Percentiles rank a stretch among this genome's conserved stretches.
These are phyloP conservation scores for Creontiades dilutus DNA, from an alignment of 2,888 invertebrate species.

Conservation along the genomic window DNA sequence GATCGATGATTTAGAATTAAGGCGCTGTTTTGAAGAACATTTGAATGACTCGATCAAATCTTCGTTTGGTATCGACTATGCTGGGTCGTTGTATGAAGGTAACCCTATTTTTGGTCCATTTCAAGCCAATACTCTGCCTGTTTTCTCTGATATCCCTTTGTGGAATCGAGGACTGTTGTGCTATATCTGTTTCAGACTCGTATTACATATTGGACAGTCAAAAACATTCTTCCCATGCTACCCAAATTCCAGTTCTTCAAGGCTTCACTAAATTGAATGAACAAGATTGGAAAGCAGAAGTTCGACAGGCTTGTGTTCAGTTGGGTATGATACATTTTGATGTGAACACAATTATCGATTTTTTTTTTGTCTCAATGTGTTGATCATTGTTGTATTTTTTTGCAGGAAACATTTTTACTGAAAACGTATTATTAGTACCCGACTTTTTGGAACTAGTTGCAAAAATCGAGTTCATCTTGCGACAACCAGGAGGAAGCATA, in stretches of 20 bases:
- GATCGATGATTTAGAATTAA: constrained; percentile 20
- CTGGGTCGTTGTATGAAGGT: constrained; percentile 59
- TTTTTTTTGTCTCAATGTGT: not conserved
- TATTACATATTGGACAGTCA: not conserved
- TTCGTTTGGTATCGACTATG: constrained; percentile 55
- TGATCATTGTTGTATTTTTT: not conserved
- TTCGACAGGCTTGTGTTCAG: constrained; percentile 39
- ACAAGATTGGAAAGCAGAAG: constrained; percentile 64
- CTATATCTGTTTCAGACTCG: constrained; percentile 1
- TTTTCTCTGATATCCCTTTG: not conserved
- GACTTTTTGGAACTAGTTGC: constrained; percentile 85
- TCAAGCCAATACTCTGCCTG: not conserved
- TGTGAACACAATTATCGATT: not conserved
- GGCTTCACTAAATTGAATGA: constrained; percentile 33
- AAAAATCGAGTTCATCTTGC: constrained; percentile 83
- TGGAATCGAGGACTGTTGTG: not conserved
- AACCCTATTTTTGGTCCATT: not conserved
- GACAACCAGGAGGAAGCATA: constrained; percentile 83
- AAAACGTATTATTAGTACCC: constrained; percentile 80
- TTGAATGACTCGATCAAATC: constrained; percentile 40
- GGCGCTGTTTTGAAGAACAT: constrained; percentile 35
- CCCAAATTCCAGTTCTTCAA: not conserved
- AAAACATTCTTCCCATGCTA: not conserved
- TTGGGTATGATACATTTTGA: constrained; percentile 29
- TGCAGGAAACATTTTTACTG: constrained; percentile 46